Base-by-base conservation (phyloP, 2,888 invertebrate genomes). In the Orthonevra nobilis region DNA sequence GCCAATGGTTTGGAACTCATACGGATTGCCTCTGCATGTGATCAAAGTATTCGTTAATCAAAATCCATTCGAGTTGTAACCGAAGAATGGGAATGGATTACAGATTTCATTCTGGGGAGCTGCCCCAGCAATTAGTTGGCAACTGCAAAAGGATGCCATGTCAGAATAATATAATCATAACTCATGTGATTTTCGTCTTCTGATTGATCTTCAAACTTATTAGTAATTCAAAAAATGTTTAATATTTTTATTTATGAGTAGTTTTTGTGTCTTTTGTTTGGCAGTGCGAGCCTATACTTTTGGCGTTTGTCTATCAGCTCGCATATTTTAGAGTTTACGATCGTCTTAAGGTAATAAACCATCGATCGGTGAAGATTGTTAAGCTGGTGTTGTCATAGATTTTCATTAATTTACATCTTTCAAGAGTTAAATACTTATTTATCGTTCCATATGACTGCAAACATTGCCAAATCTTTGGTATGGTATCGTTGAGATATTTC, bases 151-250 rank as follows among this genome's bases (percentile, higher is more conserved):
- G 15, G 64, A 15, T 40, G 42, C 10, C 46, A 15, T 40, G 42
- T 15, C 46, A 26, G 52, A 6, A 48, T 68, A 56, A 56, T 46
- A 26, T 56, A 44, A 38, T 36, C 46, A 68, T 56, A 56, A 68
- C 34, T 56, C 46, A 56, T n/a, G n/a, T 30, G 20, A 44, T 28
- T 66, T 42, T 36, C 36, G 6, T 15, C 17, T 26, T 17, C 50
- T 48, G 28, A 48, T 64, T 38, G 50, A 50, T 63, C 19, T 20
- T 5, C 30, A 30, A 30, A 9, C 52, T 42, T 26, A 52, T 64
- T 64, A 26, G 32, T 28, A 64, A 54, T 64, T 64, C 52, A 54
- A 54, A 52, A n/a, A 26, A 42, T 40, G n/a, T 20, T 30, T 58
- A 46, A 46, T 46, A 2, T 14, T 14, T 30, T 30, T 28, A 15